Conservation (phyloP, 2,113 vertebrate species). For the Silurus asotus region DNA sequence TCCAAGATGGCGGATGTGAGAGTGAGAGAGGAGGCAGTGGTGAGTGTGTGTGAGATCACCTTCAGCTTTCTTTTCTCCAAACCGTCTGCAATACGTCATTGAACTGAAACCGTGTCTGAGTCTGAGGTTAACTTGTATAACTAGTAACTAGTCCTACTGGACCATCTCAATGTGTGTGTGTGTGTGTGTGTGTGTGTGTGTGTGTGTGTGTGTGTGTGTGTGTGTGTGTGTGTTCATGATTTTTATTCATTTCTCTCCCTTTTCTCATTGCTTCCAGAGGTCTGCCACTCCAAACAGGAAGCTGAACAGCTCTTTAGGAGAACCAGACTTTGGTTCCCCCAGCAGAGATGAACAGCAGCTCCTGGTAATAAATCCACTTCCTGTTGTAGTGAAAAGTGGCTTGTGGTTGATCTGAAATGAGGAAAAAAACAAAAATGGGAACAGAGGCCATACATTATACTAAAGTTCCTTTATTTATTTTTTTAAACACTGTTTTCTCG, state of each 20-base stretch:
- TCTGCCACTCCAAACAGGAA: constrained; percentile 28
- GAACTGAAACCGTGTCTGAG: not conserved
- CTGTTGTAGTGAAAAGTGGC: not conserved
- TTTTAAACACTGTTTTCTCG: too few relatives aligned
- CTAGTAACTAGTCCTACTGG: not conserved
- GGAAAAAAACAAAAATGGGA: not conserved
- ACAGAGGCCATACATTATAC: too few relatives aligned
- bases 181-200: not conserved
- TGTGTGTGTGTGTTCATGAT: not conserved
- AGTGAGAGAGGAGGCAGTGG: constrained; percentile 67
- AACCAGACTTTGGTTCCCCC: constrained; percentile 64
- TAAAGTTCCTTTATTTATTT: too few relatives aligned
- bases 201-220: not conserved
- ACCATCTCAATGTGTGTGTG: not conserved
- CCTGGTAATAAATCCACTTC: constrained; percentile 47
- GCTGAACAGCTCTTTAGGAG: constrained; percentile 78
- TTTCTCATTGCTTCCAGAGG: constrained; percentile 18
- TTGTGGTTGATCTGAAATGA: not conserved
- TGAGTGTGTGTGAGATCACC: constrained; percentile 57
- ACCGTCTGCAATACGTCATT: too few relatives aligned
- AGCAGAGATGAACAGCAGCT: constrained; percentile 51
- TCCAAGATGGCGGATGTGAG: constrained; percentile 81
- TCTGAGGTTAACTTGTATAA: not conserved
- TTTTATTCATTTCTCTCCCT: not conserved
- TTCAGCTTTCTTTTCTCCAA: not conserved